Evolutionary conservation across 2,888 invertebrate species (phyloP).

Genomic region (Heliconius ethilla): DNA sequence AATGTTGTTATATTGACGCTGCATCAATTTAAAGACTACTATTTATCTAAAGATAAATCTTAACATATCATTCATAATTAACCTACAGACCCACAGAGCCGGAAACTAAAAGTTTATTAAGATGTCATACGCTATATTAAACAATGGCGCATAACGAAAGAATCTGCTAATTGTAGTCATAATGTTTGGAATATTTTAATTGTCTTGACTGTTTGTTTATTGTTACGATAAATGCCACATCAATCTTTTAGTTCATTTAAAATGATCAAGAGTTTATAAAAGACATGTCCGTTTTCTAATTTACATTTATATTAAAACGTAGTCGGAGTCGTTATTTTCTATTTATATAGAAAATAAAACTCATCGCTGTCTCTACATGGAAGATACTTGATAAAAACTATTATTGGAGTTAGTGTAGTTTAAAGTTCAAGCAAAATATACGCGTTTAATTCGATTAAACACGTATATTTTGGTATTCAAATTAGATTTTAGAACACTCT

Average conservation of each 20-base stretch:
- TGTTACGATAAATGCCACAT: constrained; percentile 11
- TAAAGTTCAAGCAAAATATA: too few relatives aligned
- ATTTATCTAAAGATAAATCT: neutral
- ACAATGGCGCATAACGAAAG: constrained; percentile 20
- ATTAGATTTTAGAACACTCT: neutral
- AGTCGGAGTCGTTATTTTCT: too few relatives aligned
- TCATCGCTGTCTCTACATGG: too few relatives aligned
- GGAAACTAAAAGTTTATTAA: constrained; percentile 17
- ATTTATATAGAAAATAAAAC: too few relatives aligned
- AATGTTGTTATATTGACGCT: too few relatives aligned
- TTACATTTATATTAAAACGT: neutral
- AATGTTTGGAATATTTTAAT: constrained; percentile 24
- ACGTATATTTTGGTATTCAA: neutral
- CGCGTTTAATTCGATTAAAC: neutral
- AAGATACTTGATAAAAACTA: too few relatives aligned
- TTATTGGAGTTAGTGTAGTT: too few relatives aligned
- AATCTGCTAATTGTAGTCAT: constrained; percentile 21
- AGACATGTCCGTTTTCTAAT: neutral
- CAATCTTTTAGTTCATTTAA: constrained; percentile 12
- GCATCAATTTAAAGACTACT: neutral
- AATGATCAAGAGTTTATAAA: neutral
- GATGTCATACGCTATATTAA: constrained; percentile 11
- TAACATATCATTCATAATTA: constrained; percentile 1
- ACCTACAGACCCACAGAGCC: neutral
- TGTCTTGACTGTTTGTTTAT: constrained; percentile 20